Base-by-base conservation (phyloP, 2,113 vertebrate species). In the Nibea albiflora region DNA sequence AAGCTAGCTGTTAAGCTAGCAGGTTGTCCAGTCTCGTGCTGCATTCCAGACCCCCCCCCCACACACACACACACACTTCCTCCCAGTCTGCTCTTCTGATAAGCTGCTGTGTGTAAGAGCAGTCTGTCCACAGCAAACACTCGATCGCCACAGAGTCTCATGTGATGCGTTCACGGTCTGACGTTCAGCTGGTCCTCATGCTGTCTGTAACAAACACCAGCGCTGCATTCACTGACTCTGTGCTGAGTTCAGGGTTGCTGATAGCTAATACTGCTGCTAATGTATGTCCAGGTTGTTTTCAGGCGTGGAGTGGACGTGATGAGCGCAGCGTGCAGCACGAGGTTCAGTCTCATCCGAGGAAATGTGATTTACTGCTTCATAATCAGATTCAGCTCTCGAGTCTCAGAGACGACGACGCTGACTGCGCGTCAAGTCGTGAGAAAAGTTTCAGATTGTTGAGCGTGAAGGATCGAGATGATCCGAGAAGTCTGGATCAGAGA, bases 151-250 rank as follows among this genome's bases (percentile, higher is more conserved):
- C 19, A 63, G 11, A 63, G 5, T 46, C 20, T 0, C 7, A 8
- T 1, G 46, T 1, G 47, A 14, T 19, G 17, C 5, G 44, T 52
- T 54, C 56, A 5, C 44, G 64, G 64, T 8, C n/a, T 52, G 12
- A 17, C 24, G 60, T 50, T 62, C 35, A 39, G 35, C 35, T 39
- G 35, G 35, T 73, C 70, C 67, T 24, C 7, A 19, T 19, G 54
- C 70, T 60, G 46, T 2, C 11, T 46, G 60, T 62, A 17, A 77
- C 75, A 77, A 42, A 68, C 56, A 16, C 54, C 44, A 19, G 39
- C 54, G 75, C 56, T 35, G 22, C 47, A 11, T 28, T 49, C 47
- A 6, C 47, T 12, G 42, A n/a, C n/a, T n/a, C n/a, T 31, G 4
- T 31, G 31, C 31, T 8, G 8, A 3, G 44, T 67, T 19, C 65